Percentiles rank a stretch among this genome's conserved stretches.
Conservation (phyloP, 2,797 vertebrate genomes). For the Myotis pilosus region DNA sequence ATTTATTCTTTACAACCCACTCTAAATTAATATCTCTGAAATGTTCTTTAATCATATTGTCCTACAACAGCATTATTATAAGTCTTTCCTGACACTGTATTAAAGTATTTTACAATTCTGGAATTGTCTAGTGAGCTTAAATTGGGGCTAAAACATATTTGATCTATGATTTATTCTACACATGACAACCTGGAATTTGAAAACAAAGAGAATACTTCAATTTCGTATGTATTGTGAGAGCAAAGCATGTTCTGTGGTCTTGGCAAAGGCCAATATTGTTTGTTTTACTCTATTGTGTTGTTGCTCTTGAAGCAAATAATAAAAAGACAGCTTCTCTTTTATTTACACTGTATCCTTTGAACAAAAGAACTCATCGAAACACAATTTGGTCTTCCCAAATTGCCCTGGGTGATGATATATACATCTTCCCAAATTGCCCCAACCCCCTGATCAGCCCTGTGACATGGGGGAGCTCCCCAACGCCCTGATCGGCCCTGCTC, state of each 20-base stretch:
- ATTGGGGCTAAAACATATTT: neutral
- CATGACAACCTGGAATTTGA: neutral
- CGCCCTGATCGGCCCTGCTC: too few relatives aligned
- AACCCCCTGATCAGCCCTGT: too few relatives aligned
- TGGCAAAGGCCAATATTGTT: neutral
- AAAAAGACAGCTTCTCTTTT: neutral
- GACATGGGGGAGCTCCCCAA: too few relatives aligned
- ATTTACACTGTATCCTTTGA: neutral
- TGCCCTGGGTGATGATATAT: neutral
- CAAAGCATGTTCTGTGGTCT: neutral
- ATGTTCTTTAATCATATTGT: neutral
- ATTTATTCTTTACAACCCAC: neutral
- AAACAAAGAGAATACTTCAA: neutral
- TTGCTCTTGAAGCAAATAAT: slow-evolving; percentile 7
- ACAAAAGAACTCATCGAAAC: neutral
- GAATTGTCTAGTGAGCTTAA: neutral
- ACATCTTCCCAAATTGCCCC: too few relatives aligned
- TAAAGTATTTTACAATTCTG: neutral
- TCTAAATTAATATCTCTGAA: neutral
- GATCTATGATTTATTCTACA: neutral
- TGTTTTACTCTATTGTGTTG: neutral
- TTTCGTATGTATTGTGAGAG: neutral
- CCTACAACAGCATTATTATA: neutral
- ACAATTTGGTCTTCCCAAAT: neutral
- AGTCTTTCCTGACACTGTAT: neutral